Evolutionary conservation across 2,113 vertebrate genomes (phyloP).

Genomic region (Melanerpes formicivorus): DNA sequence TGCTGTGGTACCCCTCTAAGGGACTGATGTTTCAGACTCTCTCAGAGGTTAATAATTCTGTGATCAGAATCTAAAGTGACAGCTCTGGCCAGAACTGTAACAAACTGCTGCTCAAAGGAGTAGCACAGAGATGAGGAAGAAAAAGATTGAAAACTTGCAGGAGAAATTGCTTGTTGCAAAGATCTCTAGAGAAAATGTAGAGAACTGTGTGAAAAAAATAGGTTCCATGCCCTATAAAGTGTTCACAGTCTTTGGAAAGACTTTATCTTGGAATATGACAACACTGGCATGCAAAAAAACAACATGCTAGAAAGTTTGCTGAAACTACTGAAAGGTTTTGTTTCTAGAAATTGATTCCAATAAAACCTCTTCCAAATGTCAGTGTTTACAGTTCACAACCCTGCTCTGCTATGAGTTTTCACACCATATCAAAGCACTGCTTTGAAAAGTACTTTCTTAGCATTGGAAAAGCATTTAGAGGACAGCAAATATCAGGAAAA

Average conservation of each 20-base stretch:
- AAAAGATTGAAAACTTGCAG: background rate
- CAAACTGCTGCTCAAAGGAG: background rate
- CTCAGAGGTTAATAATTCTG: background rate
- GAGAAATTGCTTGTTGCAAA: background rate
- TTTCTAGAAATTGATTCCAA: slow-evolving; percentile 12
- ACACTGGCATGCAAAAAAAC: background rate
- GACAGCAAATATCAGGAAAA: background rate
- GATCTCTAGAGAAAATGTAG: background rate
- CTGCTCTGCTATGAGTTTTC: background rate
- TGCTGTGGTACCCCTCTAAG: background rate
- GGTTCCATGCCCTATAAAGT: background rate
- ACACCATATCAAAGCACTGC: background rate
- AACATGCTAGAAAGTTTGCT: background rate
- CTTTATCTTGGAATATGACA: slow-evolving; percentile 3
- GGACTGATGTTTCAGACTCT: background rate
- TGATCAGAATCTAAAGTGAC: background rate
- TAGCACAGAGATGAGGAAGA: background rate
- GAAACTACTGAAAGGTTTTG: background rate
- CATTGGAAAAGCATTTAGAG: background rate
- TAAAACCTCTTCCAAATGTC: background rate
- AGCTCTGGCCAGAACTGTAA: background rate
- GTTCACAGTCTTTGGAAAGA: background rate
- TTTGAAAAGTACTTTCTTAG: background rate
- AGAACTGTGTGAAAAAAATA: background rate
- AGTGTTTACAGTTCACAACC: background rate